Conservation (phyloP, 1,140 invertebrate genomes). For the Papilio dardanus region DNA sequence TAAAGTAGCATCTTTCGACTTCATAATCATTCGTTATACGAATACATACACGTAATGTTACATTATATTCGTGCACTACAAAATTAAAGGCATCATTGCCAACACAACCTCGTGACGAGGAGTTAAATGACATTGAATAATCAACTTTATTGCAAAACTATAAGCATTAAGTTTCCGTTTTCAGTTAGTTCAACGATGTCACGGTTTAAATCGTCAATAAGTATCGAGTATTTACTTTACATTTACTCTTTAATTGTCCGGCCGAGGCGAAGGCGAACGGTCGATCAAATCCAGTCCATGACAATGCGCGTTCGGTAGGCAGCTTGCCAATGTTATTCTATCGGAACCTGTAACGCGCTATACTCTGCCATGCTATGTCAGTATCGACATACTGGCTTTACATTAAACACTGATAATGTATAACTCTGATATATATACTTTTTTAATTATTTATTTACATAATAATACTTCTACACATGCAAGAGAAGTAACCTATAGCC, state of each 20-base stretch:
- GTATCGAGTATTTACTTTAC: conserved; percentile 77
- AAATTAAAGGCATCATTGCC: conserved; percentile 57
- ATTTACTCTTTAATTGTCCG: conserved; percentile 78
- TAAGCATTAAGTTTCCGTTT: conserved; percentile 20
- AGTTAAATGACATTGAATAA: conserved; percentile 48
- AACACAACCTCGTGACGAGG: conserved; percentile 57
- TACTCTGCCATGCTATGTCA: too few species aligned
- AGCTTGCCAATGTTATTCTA: conserved; percentile 59
- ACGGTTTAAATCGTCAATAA: conserved; percentile 76
- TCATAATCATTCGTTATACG: neutral
- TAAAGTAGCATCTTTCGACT: neutral
- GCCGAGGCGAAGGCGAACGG: conserved; percentile 56
- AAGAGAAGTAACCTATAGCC: too few species aligned
- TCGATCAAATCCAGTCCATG: conserved; percentile 65
- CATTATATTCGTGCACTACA: conserved; percentile 52
- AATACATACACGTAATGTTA: conserved; percentile 36
- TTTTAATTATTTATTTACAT: too few species aligned
- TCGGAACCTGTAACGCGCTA: conserved; percentile 41
- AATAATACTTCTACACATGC: too few species aligned
- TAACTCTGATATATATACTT: neutral
- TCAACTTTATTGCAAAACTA: conserved; percentile 38
- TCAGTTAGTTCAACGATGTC: conserved; percentile 59
- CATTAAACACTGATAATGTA: neutral
- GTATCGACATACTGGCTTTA: conserved; percentile 20
- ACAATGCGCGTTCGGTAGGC: conserved; percentile 68